Percentiles rank a stretch among this genome's conserved stretches.
Conservation (phyloP, 2,797 vertebrate genomes). For the Cephalopachus bancanus region DNA sequence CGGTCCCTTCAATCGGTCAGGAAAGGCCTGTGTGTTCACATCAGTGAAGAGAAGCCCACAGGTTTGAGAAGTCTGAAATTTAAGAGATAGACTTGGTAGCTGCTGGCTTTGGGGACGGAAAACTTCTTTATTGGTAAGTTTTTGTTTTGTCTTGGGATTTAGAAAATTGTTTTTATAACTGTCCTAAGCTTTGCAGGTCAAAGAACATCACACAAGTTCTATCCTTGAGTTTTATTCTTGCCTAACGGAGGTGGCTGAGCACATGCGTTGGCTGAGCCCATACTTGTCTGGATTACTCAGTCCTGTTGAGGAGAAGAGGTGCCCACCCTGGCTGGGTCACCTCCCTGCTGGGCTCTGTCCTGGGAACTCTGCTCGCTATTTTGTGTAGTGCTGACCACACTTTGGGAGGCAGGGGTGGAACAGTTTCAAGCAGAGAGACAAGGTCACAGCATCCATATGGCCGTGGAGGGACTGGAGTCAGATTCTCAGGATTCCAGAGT, state of each 20-base stretch:
- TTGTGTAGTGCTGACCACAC: fast-evolving
- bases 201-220: fast-evolving
- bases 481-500: fast-evolving
- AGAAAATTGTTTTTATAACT: not conserved
- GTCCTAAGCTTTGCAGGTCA: not conserved
- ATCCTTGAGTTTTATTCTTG: too few species aligned
- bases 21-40: fast-evolving
- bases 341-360: fast-evolving
- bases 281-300: not conserved
- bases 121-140: not conserved
- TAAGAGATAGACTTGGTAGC: not conserved
- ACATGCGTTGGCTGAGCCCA: too few species aligned
- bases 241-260: too few species aligned
- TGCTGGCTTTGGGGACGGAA: not conserved
- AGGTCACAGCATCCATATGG: fast-evolving
- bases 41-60: not conserved
- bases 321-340: fast-evolving
- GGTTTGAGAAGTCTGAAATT: not conserved
- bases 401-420: not conserved
- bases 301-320: fast-evolving
- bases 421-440: too few species aligned
- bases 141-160: not conserved
- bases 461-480: fast-evolving
- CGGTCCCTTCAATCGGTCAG: fast-evolving
- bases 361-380: fast-evolving